These are phyloP conservation scores for Hydropsyche tenuis DNA, from an alignment of 1,140 invertebrate genomes.

Conservation along the genomic window DNA sequence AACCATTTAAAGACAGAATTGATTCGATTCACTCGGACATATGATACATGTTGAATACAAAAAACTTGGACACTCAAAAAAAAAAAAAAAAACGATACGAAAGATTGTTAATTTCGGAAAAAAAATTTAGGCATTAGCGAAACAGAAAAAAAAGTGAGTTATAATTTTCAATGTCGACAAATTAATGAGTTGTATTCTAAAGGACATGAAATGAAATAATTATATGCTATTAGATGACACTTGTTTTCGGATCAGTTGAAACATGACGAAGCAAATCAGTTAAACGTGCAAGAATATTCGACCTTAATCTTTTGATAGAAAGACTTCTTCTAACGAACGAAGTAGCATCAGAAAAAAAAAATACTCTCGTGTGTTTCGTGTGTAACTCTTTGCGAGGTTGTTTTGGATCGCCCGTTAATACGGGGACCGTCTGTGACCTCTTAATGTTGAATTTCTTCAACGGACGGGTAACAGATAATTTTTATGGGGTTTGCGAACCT, in stretches of 20 bases:
- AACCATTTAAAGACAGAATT: too few relatives aligned
- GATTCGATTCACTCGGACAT: too few relatives aligned
- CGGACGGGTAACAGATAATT: conserved; percentile 58
- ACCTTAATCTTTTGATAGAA: conserved; percentile 63
- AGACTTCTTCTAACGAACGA: conserved; percentile 61
- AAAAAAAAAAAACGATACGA: not conserved
- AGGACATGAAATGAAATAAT: conserved; percentile 15
- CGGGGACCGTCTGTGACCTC: conserved; percentile 59
- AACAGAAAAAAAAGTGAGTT: too few relatives aligned
- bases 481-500: conserved; percentile 64
- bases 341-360: conserved; percentile 60
- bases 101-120: not conserved
- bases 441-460: conserved; percentile 56
- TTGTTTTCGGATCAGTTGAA: conserved; percentile 17
- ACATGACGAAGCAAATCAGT: conserved; percentile 16
- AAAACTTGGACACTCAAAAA: not conserved
- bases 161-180: not conserved
- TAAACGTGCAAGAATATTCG: conserved; percentile 51
- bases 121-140: too few relatives aligned
- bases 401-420: conserved; percentile 54
- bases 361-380: conserved; percentile 55
- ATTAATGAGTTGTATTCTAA: conserved; percentile 16
- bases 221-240: conserved; percentile 14
- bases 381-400: conserved; percentile 47
- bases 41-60: not conserved